Evolutionary conservation across 1,140 invertebrate species (phyloP).

Genomic region (Pseudomyrmex pallidus): DNA sequence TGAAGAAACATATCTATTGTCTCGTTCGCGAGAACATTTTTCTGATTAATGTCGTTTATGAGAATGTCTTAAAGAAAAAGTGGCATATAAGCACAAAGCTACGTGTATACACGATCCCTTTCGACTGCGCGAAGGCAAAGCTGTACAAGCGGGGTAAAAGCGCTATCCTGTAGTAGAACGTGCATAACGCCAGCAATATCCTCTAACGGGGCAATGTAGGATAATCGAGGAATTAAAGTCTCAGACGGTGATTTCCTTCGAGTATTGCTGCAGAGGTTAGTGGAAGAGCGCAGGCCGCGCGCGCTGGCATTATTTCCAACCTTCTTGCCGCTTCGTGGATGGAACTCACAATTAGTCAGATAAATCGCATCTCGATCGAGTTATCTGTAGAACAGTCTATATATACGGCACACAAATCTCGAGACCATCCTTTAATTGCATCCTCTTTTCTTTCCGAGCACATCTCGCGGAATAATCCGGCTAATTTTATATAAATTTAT

Average conservation of each 20-base stretch:
- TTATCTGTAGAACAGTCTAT: background rate
- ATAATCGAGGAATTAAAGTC: constrained; percentile 84
- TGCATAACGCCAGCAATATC: constrained; percentile 78
- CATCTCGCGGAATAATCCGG: background rate
- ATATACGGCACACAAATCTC: constrained; percentile 12
- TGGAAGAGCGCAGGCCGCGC: constrained; percentile 18
- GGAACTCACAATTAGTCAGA: constrained; percentile 45
- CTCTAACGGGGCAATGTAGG: constrained; percentile 80
- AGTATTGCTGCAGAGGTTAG: constrained; percentile 62
- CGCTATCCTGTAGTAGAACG: constrained; percentile 38
- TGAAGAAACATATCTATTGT: no score
- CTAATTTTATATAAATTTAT: background rate
- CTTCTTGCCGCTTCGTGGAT: constrained; percentile 41
- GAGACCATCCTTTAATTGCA: background rate
- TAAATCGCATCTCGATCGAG: constrained; percentile 37
- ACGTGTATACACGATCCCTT: background rate
- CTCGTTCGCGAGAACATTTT: background rate
- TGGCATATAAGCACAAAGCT: background rate
- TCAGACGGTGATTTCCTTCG: constrained; percentile 80
- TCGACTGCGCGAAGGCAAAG: constrained; percentile 15
- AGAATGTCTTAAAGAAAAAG: background rate
- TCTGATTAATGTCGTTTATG: background rate
- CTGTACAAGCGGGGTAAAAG: constrained; percentile 37
- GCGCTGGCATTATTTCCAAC: constrained; percentile 31
- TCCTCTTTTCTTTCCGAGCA: background rate